A percentile compares a stretch with the other conserved stretches of the same genome.
These are phyloP conservation scores for Chelmon rostratus DNA, from an alignment of 2,797 vertebrate species.

Conservation along the genomic window DNA sequence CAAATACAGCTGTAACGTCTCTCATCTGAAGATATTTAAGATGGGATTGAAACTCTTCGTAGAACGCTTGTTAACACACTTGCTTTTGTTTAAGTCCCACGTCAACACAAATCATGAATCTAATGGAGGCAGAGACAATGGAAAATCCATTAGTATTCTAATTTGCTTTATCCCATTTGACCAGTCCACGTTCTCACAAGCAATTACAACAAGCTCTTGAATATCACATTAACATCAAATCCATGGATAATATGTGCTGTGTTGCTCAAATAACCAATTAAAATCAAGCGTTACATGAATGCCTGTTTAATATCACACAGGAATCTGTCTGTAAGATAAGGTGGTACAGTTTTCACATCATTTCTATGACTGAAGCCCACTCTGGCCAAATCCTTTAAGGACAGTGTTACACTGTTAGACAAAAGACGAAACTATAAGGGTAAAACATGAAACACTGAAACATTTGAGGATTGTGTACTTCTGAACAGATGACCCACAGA, in stretches of 20 bases:
- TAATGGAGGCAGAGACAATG: constrained; percentile 24
- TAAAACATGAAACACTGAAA: not conserved
- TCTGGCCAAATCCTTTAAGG: not conserved
- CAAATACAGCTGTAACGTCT: not conserved
- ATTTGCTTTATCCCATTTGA: constrained; percentile 29
- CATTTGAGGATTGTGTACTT: not conserved
- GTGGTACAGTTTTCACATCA: constrained; percentile 4
- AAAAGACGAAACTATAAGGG: not conserved
- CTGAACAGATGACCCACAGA: not conserved
- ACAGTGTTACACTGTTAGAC: not conserved
- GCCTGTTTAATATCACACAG: constrained; percentile 29
- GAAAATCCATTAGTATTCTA: constrained; percentile 27
- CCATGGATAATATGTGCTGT: constrained; percentile 22
- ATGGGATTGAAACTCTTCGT: constrained; percentile 19
- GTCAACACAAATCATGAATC: constrained; percentile 34
- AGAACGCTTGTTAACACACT: constrained; percentile 8
- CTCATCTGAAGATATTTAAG: constrained; percentile 2
- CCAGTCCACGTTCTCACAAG: constrained; percentile 27
- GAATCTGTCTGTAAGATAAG: constrained; percentile 39
- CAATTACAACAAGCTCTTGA: constrained; percentile 29
- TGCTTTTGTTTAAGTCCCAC: constrained; percentile 15
- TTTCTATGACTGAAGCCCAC: constrained; percentile 14
- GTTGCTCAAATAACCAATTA: constrained; percentile 41
- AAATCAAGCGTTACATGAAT: constrained; percentile 30
- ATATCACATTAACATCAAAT: constrained; percentile 33